phyloP scores from a whole-genome alignment of 2,888 invertebrate species.

The Fabriciana adippe region DNA sequence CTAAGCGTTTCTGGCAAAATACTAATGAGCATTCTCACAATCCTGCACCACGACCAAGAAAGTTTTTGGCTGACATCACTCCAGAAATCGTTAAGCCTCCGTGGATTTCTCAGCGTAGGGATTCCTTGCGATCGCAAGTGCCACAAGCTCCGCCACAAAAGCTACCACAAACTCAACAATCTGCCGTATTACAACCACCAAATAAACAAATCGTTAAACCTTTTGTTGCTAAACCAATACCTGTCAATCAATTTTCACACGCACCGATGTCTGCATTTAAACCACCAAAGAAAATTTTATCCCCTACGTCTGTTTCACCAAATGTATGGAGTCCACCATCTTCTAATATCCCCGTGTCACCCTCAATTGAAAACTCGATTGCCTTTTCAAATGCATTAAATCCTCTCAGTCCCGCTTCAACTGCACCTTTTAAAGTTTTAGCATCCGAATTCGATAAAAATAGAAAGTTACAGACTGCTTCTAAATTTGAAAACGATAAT shows the following conservation, averaged over 20 bases:
- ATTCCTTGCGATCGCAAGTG: constrained; percentile 50
- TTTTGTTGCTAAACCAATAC: constrained; percentile 81
- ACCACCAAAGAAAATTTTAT: constrained; percentile 77
- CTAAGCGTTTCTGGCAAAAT: constrained; percentile 84
- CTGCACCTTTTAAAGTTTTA: constrained; percentile 66
- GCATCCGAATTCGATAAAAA: constrained; percentile 64
- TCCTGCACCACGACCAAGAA: constrained; percentile 49
- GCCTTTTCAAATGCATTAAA: constrained; percentile 48
- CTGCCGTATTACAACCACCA: constrained; percentile 42
- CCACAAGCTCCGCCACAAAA: constrained; percentile 33
- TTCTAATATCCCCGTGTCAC: constrained; percentile 54
- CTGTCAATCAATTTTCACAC: constrained; percentile 88
- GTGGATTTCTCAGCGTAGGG: constrained; percentile 68
- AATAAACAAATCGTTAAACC: constrained; percentile 66
- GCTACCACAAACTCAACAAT: constrained; percentile 36
- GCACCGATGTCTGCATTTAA: constrained; percentile 90
- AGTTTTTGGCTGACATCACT: constrained; percentile 55
- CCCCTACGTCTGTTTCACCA: constrained; percentile 61
- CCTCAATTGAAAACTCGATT: constrained; percentile 52
- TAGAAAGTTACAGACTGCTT: constrained; percentile 76
- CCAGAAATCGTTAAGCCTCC: constrained; percentile 67
- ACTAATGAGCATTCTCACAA: constrained; percentile 77
- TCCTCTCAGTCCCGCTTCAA: constrained; percentile 47
- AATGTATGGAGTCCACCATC: constrained; percentile 76
- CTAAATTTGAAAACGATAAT: constrained; percentile 77